Conservation (phyloP, 2,888 invertebrate genomes). For the Cantharis nigra region DNA sequence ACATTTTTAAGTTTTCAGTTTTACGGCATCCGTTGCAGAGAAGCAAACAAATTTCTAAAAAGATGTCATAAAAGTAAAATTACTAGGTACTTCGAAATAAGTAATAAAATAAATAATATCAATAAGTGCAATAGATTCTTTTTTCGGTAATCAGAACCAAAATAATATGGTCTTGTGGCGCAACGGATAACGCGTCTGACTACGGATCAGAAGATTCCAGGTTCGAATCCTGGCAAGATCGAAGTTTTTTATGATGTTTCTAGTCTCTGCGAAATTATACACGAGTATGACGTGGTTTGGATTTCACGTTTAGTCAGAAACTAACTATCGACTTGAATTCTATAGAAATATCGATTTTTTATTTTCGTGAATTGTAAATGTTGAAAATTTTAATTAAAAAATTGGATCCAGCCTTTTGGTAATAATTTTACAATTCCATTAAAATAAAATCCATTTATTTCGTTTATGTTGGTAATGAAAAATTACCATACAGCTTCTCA, state of each 20-base stretch:
- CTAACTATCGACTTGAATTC: no score
- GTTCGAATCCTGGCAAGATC: conserved; percentile 61
- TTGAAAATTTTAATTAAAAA: not conserved
- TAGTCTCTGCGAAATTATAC: no score
- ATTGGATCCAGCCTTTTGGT: not conserved
- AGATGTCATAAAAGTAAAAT: not conserved
- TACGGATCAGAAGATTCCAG: conserved; percentile 63
- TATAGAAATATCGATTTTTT: no score
- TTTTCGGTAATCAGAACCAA: not conserved
- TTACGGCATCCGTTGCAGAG: not conserved
- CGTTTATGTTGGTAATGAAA: not conserved
- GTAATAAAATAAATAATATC: not conserved
- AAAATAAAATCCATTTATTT: not conserved
- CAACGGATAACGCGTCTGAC: conserved; percentile 64
- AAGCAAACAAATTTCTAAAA: not conserved
- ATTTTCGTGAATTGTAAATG: not conserved
- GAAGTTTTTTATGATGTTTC: not conserved
- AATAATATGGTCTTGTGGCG: conserved; percentile 55
- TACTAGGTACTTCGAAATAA: not conserved
- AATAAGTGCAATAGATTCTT: not conserved
- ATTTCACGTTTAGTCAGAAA: no score
- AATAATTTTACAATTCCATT: not conserved
- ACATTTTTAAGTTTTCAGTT: not conserved
- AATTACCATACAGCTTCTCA: not conserved
- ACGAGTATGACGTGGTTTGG: no score